These are phyloP conservation scores for Actinia equina DNA, from an alignment of 64 coral and sea anemone species.

Conservation along the genomic window DNA sequence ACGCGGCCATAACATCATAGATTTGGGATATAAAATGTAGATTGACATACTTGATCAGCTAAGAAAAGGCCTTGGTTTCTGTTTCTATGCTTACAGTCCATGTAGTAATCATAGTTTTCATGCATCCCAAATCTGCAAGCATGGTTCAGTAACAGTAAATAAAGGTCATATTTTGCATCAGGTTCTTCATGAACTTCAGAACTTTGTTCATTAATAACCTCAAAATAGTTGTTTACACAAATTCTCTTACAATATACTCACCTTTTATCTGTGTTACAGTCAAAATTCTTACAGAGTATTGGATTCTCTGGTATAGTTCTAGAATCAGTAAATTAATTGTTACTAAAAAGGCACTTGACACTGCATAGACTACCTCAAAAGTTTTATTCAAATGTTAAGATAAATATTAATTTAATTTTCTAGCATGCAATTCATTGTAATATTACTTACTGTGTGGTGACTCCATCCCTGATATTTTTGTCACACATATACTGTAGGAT, in stretches of 20 bases:
- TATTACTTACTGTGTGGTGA: conserved; percentile 67
- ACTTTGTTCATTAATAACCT: too few relatives aligned
- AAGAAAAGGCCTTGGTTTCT: conserved; percentile 86
- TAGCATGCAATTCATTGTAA: not conserved
- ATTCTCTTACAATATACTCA: too few relatives aligned
- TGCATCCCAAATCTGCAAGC: conserved; percentile 87
- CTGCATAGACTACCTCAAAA: too few relatives aligned
- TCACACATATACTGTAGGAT: conserved; percentile 91
- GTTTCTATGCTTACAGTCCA: conserved; percentile 61
- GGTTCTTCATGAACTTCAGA: too few relatives aligned
- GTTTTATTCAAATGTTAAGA: too few relatives aligned
- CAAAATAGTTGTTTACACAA: too few relatives aligned
- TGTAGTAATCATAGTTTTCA: conserved; percentile 94
- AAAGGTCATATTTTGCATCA: too few relatives aligned
- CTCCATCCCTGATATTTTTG: conserved; percentile 68
- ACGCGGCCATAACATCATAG: too few relatives aligned
- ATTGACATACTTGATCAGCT: conserved; percentile 70
- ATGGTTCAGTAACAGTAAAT: not conserved
- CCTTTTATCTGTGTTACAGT: conserved; percentile 88
- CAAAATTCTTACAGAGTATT: conserved; percentile 76
- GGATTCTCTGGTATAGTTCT: conserved; percentile 91
- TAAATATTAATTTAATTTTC: too few relatives aligned
- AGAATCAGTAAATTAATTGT: conserved; percentile 7
- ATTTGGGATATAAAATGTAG: not conserved
- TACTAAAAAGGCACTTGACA: too few relatives aligned